Evolutionary conservation across 2,888 invertebrate genomes (phyloP).

Genomic region (Perizoma flavofasciatum): DNA sequence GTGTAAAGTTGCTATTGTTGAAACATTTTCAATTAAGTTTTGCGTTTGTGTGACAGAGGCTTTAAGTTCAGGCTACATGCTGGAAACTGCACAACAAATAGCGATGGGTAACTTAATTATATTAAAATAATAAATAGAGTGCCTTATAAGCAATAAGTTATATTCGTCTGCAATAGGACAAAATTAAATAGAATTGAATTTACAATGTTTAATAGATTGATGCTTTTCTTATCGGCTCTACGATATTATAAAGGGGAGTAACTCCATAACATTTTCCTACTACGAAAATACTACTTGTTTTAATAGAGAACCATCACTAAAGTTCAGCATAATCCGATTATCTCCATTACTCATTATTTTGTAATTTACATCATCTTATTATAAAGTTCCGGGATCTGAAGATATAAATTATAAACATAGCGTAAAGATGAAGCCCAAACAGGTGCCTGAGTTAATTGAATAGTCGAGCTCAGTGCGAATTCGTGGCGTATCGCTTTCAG

Average conservation of each 20-base stretch:
- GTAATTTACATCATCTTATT: slow-evolving; percentile 18
- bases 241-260: no score
- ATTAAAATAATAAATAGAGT: background rate
- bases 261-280: no score
- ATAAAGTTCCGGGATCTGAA: slow-evolving; percentile 8
- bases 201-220: no score
- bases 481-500: slow-evolving; percentile 44
- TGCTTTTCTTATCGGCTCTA: no score
- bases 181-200: no score
- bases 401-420: slow-evolving; percentile 31
- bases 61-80: slow-evolving; percentile 21
- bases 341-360: background rate
- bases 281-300: no score
- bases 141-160: no score
- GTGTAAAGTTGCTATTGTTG: slow-evolving; percentile 39
- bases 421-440: slow-evolving; percentile 38
- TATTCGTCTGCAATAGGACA: no score
- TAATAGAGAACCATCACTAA: no score
- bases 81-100: slow-evolving; percentile 1
- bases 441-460: slow-evolving; percentile 41
- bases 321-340: no score
- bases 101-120: background rate
- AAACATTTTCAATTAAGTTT: slow-evolving; percentile 45
- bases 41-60: slow-evolving; percentile 32
- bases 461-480: slow-evolving; percentile 32